Evolutionary conservation across 2,888 invertebrate species (phyloP).

Genomic region (Cephus sareptanus): DNA sequence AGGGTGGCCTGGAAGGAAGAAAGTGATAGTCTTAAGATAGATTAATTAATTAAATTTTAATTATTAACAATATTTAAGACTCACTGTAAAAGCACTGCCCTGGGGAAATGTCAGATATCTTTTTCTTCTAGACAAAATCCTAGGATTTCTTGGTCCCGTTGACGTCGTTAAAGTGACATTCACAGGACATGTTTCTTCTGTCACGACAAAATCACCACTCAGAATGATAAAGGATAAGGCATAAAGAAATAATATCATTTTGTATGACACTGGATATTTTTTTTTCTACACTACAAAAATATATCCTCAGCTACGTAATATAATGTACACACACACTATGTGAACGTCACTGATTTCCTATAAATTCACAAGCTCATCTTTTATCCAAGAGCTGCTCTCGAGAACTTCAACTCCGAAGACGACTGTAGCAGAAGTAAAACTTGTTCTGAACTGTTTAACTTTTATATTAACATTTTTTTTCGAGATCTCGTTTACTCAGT

Average conservation of each 20-base stretch:
- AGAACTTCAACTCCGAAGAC: not conserved
- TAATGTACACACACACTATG: not conserved
- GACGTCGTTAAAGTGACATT: conserved; percentile 29
- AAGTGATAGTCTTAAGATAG: not conserved
- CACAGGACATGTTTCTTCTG: conserved; percentile 28
- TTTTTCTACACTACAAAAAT: not conserved
- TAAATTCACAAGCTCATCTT: not conserved
- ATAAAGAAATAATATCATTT: not conserved
- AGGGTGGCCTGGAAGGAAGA: conserved; percentile 68
- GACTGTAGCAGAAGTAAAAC: not conserved
- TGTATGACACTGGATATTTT: not conserved
- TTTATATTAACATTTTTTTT: not conserved
- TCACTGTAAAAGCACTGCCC: conserved; percentile 65
- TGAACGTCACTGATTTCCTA: not conserved
- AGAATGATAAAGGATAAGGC: not conserved
- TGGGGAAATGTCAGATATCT: conserved; percentile 64
- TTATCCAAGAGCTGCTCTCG: not conserved
- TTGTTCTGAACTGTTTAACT: not conserved
- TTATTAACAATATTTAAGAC: conserved; percentile 20
- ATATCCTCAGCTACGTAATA: not conserved
- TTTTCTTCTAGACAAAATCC: conserved; percentile 56
- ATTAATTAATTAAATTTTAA: not conserved
- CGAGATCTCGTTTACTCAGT: not conserved
- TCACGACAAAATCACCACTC: not conserved
- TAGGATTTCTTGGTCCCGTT: conserved; percentile 24